Evolutionary conservation across 2,797 vertebrate genomes (phyloP), one percentile per base, ranked within the genome.

Genomic region (Phoxinus dragarum): DNA sequence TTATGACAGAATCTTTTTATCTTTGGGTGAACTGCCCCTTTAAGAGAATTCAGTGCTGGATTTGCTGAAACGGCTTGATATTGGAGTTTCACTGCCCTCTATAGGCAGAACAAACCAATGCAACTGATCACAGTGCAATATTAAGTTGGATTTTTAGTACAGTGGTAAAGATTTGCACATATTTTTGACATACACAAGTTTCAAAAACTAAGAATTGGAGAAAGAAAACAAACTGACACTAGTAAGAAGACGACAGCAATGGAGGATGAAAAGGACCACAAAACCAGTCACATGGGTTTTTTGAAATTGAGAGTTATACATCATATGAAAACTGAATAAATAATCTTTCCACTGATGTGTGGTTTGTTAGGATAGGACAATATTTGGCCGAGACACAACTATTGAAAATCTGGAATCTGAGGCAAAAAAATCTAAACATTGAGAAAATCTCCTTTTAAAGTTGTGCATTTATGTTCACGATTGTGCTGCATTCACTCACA

Each of bases 81-180:
- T 11, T 14, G 34, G 23, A 54, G 11, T 19, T 27, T 71, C 72
- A 42, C 79, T 84, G 81, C 76, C 84, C 77, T 84, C 84, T 87
- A 78, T 83, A n/a, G 68, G 72, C 69, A 86, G 71, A 52, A 67
- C 36, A 79, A 75, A 80, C 31, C n/a, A 75, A 47, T 7, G 19
- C 54, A 64, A 14, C 19, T 72, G 17, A 72, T 16, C 10, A 82
- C n/a, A 6, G 21, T 56, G 54, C 54, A 4, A 4, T 42, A 47
- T 47, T 4, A 47, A 47, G 11, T 47, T 47, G 42, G 10, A 11
- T 49, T 16, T 49, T 49, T 54, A 23, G 56, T 11, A 56, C 54
- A 61, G 56, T 61, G 59, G 5, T 14, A 6, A 56, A 56, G 7
- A 56, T 14, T 27, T 14, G 11, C n/a, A 64, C 5, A 14, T 64